Evolutionary conservation across 2,797 vertebrate genomes (phyloP), one percentile per base, ranked within the genome.

Genomic region (Peromyscus nudipes): DNA sequence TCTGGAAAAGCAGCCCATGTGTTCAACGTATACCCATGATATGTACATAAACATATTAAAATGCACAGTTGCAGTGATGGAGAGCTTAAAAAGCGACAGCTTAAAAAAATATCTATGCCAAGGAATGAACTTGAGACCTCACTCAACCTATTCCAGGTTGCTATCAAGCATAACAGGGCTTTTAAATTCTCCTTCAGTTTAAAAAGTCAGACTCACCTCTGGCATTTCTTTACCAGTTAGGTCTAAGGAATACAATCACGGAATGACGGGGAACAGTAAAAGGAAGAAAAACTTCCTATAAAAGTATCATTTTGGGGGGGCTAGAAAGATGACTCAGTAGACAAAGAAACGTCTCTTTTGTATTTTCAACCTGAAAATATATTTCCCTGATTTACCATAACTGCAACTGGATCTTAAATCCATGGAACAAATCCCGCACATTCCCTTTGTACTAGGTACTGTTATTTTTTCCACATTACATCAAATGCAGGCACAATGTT

Each of bases 351-450:
- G 52, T 49, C 60, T 96, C n/a, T 64, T 57, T 85, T 67, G 14
- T 43, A 67, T 16, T 73, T 25, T 60, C n/a, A 82, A 23, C 67
- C 34, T 34, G 57, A 76, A 69, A 96, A 83, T 25, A 64, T 52
- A 34, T 81, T 60, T 97, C 60, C 57, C 21, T 52, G 40, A 87
- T 16, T 84, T 91, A 80, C 75, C 21, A 16, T 62, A 79, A 92
- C 8, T 21, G 16, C 10, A 37, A 43, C 21, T 52, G 2, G 23
- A 69, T 65, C 62, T 62, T 71, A 16, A 82, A 62, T 89, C 34
- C 9, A 7, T 9, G 83, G 40, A 40, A 31, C 64, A 79, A 31
- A 77, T 84, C 31, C 77, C 29, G 79, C 64, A 73, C 55, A 12
- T 57, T 86, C 29, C 29, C 9, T 86, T 86, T 23, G 29, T 93